Evolutionary conservation across 2,797 vertebrate genomes (phyloP).

Genomic region (Pogoniulus pusillus): DNA sequence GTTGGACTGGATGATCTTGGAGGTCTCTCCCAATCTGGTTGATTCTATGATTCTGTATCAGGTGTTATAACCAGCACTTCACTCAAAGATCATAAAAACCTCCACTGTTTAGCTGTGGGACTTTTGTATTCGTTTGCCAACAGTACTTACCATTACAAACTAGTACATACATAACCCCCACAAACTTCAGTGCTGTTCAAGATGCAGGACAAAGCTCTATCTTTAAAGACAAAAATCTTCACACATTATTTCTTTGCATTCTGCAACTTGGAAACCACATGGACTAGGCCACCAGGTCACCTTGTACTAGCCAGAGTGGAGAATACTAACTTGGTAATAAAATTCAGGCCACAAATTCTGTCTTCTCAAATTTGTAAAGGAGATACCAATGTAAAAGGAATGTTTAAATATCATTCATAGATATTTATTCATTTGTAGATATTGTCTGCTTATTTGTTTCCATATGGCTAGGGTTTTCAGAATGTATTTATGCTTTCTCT

Average conservation of each 20-base stretch:
- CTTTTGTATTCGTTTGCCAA: not conserved
- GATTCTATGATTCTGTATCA: no score
- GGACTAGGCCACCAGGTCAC: not conserved
- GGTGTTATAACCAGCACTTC: not conserved
- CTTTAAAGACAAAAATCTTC: not conserved
- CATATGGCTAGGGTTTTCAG: not conserved
- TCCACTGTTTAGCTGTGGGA: not conserved
- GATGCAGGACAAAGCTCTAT: not conserved
- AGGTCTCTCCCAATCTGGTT: no score
- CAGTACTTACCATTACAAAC: not conserved
- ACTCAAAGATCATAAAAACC: accelerated
- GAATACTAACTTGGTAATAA: accelerated
- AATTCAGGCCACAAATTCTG: not conserved
- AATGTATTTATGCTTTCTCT: not conserved
- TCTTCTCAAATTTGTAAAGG: not conserved
- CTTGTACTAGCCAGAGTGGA: not conserved
- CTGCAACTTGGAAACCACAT: not conserved
- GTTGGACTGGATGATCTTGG: no score
- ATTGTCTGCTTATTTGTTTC: not conserved
- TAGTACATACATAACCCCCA: not conserved
- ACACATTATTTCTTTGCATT: not conserved
- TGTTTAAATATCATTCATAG: not conserved
- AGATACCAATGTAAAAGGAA: not conserved
- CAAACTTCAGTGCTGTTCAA: not conserved
- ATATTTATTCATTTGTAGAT: not conserved